A percentile compares a stretch with the other conserved stretches of the same genome.
phyloP scores from a whole-genome alignment of 1,140 invertebrate genomes.

The Stegodyphus dumicola region DNA sequence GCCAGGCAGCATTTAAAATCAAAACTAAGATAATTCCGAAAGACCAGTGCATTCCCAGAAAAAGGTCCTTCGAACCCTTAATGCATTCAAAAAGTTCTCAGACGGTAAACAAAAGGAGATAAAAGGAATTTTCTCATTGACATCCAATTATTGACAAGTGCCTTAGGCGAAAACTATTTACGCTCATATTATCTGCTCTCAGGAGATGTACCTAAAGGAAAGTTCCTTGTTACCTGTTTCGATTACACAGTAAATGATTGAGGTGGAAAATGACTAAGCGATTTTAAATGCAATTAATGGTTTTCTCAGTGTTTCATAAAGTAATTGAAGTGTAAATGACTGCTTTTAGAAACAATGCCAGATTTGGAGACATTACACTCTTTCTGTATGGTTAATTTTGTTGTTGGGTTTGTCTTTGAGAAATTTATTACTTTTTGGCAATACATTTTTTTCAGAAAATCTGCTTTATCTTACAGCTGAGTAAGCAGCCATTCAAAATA shows the following conservation, averaged over 20 bases:
- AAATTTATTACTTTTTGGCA: no score
- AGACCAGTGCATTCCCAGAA: no score
- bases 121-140: conserved; percentile 10
- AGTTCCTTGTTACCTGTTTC: conserved; percentile 16
- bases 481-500: no score
- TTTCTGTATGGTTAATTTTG: no score
- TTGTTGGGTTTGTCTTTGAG: no score
- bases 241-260: conserved; percentile 27
- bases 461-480: no score
- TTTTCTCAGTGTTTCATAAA: conserved; percentile 22
- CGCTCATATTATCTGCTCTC: conserved; percentile 9
- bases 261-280: conserved; percentile 25
- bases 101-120: neutral
- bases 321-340: conserved; percentile 30
- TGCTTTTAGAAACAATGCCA: neutral
- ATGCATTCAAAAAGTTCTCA: conserved; percentile 1
- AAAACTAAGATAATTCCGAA: no score
- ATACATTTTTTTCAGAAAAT: no score
- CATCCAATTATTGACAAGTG: conserved; percentile 37
- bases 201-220: neutral
- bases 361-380: no score
- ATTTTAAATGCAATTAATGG: conserved; percentile 40
- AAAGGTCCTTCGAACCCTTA: neutral
- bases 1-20: no score
- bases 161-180: conserved; percentile 10